Conservation (phyloP, 2,113 vertebrate species). For the Myocastor coypus region DNA sequence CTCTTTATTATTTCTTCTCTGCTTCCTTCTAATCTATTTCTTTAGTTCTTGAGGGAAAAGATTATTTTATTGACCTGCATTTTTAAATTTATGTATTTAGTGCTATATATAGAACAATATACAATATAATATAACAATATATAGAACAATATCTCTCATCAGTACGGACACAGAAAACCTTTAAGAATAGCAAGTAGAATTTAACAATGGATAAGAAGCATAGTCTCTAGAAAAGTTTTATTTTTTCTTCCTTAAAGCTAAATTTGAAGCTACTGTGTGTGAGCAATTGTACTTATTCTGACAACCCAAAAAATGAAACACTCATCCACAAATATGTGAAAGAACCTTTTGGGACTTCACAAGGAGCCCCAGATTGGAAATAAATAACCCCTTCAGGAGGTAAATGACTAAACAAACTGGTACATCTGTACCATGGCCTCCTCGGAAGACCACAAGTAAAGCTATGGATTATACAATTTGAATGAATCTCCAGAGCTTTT, state of each 20-base stretch:
- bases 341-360: not conserved
- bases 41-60: too few species aligned
- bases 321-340: not conserved
- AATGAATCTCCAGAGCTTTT: not conserved
- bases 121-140: too few species aligned
- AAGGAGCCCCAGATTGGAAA: not conserved
- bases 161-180: not conserved
- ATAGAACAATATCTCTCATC: too few species aligned
- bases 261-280: not conserved
- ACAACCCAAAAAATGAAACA: not conserved
- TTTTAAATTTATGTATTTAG: too few species aligned
- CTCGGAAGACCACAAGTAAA: not conserved
- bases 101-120: too few species aligned
- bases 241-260: conserved; percentile 2
- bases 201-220: not conserved
- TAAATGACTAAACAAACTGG: conserved; percentile 15
- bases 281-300: not conserved
- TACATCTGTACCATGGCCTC: not conserved
- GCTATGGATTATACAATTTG: not conserved
- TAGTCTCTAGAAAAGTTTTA: not conserved
- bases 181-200: conserved; percentile 1
- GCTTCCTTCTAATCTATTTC: too few species aligned
- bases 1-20: too few species aligned
- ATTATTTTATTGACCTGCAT: too few species aligned
- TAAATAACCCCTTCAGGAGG: not conserved